Evolutionary conservation across 2,797 vertebrate species (phyloP), one percentile per base, ranked within the genome.

Genomic region (Pampus argenteus): DNA sequence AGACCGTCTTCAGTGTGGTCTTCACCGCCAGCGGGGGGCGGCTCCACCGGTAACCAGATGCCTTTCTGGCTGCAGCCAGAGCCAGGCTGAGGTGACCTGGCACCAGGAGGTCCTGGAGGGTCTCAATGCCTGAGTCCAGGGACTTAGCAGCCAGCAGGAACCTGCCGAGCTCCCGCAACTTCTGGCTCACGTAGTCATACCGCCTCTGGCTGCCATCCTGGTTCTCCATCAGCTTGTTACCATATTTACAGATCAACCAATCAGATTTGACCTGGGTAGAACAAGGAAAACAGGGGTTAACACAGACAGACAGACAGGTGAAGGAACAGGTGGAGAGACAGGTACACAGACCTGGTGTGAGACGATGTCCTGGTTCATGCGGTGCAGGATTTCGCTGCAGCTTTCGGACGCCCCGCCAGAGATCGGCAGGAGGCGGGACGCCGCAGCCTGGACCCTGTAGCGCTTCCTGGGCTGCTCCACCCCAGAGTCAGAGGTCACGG

Each of bases 231-330:
- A 91, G 23, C 73, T 85, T 82, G 68, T 88, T 89, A 2, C 88
- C 88, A n/a, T 87, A 91, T 36, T 89, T 87, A 75, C 89, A 91
- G 59, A 91, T 91, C 45, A 91, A 31, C 87, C 87, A 89, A 67
- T 91, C 89, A 38, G 87, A 91, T 48, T 91, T 91, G 4, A 89
- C 86, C 89, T 91, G 49, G 15, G 14, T 14, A 71, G 26, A 63
- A 14, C 1, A 1, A 60, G n/a, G 4, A 22, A 10, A 14, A 23
- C 7, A 1, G 2, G 38, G 5, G 40, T 76, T 26, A 63, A 17
- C 18, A 34, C 1, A 36, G 0, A 45, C 31, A 31, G 65, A 34
- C 44, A 20, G 22, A 52, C 44, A 25, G 11, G 25, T 17, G 0
- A 15, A 14, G 0, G 17, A 14, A n/a, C 6, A 22, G 9, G 15